Base-by-base conservation (phyloP, 2,113 vertebrate species). In the Xiphias gladius region DNA sequence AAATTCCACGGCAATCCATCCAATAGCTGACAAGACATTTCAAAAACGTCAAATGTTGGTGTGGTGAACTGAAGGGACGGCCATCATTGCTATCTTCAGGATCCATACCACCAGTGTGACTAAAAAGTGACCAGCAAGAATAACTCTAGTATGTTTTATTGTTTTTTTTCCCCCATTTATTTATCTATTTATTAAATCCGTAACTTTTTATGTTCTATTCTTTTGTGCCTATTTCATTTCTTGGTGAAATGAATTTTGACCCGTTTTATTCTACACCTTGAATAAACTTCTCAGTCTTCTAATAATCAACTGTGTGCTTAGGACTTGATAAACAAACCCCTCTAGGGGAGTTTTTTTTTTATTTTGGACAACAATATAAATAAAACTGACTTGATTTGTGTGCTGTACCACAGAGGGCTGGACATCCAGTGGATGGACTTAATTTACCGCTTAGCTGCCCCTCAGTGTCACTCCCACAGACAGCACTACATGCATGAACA, bases 381-480 rank as follows among this genome's bases (percentile, higher is more conserved):
- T 54, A 43, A 82, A 79, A 72, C 2, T 14, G 67, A 54, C 26
- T 50, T 55, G 61, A 76, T 20, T 41, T 46, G 63, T 30, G 37
- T 26, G 54, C 1, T 28, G 26, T 80, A 79, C 65, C 46, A 65
- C 32, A 39, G 69, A 61, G 59, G 32, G 35, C 67, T 32, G 55
- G 50, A 78, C 71, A 83, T 83, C 37, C 64, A 68, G 75, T 66
- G 69, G 82, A 24, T 61, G 76, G 57, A 79, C 64, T 73, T 89
- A 26, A 80, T 87, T 90, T 85, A 39, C 73, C 65, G 88, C 88
- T 59, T 43, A 72, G 41, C 71, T 83, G 66, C 54, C 68, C 50
- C 65, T 61, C 68, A 76, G 61, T 70, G 58, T 76, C 65, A 69
- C 80, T 70, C 54, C 50, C 16, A n/a, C 43, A 69, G n/a, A 79